These are phyloP conservation scores for Emydoidea blandingii DNA, from an alignment of 2,797 vertebrate species.

Conservation along the genomic window DNA sequence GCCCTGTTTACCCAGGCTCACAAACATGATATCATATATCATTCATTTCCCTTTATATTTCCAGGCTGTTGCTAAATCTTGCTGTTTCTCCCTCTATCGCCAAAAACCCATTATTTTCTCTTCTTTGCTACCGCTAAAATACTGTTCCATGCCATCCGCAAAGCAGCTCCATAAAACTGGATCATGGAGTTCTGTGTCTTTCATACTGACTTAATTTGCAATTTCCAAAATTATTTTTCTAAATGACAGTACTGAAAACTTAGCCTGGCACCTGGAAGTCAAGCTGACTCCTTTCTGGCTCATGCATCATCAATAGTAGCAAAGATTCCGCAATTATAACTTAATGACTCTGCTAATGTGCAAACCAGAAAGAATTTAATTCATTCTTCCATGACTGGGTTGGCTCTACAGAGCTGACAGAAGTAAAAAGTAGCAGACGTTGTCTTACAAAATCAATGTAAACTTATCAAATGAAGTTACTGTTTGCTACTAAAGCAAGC, in stretches of 20 bases:
- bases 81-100: not conserved
- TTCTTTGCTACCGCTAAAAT: not conserved
- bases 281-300: slow-evolving; percentile 7
- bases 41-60: not conserved
- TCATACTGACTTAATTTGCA: not conserved
- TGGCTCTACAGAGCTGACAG: not conserved
- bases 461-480: not conserved
- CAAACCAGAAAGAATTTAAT: not conserved
- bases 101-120: not conserved
- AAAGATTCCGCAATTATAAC: not conserved
- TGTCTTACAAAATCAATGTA: not conserved
- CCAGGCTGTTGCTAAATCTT: not conserved
- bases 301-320: not conserved
- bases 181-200: not conserved
- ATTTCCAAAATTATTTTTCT: not conserved
- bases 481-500: not conserved
- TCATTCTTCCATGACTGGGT: not conserved
- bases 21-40: not conserved
- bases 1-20: not conserved
- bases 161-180: not conserved
- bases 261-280: rapidly evolving
- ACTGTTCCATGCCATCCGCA: not conserved
- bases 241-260: not conserved
- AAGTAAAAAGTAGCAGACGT: not conserved
- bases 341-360: not conserved